Conservation (phyloP, 2,888 invertebrate species). For the Euzophera pinguis region DNA sequence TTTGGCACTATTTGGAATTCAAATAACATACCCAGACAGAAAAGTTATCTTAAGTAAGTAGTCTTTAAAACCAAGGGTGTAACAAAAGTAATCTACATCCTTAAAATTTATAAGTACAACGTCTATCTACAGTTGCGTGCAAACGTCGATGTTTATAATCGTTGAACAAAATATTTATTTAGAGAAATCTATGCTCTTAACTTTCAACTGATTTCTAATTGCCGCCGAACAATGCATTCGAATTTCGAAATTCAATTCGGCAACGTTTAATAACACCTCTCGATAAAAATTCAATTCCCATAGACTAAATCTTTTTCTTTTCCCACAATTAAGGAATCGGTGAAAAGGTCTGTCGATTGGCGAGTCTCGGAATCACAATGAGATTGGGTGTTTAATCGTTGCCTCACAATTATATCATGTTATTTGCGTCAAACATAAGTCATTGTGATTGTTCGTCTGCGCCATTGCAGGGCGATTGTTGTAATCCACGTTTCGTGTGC, state of each 20-base stretch:
- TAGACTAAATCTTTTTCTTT: slow-evolving; percentile 51
- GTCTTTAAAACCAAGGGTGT: no score
- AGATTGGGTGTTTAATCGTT: slow-evolving; percentile 60
- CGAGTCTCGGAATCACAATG: slow-evolving; percentile 53
- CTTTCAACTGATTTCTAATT: slow-evolving; percentile 11
- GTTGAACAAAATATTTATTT: neutral
- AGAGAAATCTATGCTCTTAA: neutral
- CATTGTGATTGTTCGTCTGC: slow-evolving; percentile 46
- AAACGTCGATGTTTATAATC: no score
- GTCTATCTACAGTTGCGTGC: no score
- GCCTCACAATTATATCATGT: slow-evolving; percentile 28
- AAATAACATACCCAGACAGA: no score
- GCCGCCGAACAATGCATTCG: slow-evolving; percentile 34
- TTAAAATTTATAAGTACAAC: no score
- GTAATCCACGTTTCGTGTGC: slow-evolving; percentile 40
- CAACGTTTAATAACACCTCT: slow-evolving; percentile 26
- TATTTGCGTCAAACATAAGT: slow-evolving; percentile 68
- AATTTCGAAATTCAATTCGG: slow-evolving; percentile 42
- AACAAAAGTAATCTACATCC: no score
- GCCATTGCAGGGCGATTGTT: slow-evolving; percentile 14
- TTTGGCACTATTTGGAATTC: no score
- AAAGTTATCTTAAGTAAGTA: no score
- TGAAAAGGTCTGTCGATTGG: slow-evolving; percentile 56
- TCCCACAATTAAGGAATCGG: slow-evolving; percentile 65
- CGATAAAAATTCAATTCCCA: slow-evolving; percentile 57